phyloP scores from a whole-genome alignment of 2,888 invertebrate genomes.

The Athalia cordata region DNA sequence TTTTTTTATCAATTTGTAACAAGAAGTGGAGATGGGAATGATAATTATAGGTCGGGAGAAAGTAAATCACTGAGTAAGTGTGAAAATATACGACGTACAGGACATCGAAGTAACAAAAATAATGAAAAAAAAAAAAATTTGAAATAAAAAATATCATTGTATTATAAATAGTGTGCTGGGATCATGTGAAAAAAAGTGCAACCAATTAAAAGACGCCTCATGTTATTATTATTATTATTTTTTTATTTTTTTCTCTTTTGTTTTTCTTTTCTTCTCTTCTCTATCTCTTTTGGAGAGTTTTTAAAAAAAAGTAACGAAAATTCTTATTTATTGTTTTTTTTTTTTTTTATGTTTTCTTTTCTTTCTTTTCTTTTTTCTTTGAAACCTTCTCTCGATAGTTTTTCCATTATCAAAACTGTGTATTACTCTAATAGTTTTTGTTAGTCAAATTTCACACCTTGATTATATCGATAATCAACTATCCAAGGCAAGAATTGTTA shows the following conservation, averaged over 20 bases:
- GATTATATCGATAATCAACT: constrained; percentile 30
- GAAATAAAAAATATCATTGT: not conserved
- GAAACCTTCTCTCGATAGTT: not conserved
- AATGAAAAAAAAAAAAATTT: not conserved
- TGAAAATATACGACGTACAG: too few relatives aligned
- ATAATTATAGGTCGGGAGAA: too few relatives aligned
- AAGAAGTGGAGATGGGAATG: too few relatives aligned
- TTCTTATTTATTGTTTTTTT: constrained; percentile 2
- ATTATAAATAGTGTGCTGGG: not conserved
- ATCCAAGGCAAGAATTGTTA: constrained; percentile 16
- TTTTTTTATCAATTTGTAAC: too few relatives aligned
- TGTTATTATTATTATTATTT: constrained; percentile 47
- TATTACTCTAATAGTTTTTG: constrained; percentile 26
- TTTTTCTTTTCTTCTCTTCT: constrained; percentile 37
- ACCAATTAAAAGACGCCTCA: constrained; percentile 52
- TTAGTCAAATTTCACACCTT: constrained; percentile 35
- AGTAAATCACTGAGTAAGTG: too few relatives aligned
- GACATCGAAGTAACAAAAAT: too few relatives aligned
- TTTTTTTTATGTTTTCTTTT: not conserved
- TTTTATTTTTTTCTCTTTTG: constrained; percentile 50
- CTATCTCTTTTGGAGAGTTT: constrained; percentile 8
- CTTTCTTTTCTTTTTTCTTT: constrained; percentile 7
- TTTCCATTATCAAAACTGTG: constrained; percentile 17
- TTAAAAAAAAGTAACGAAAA: constrained; percentile 33
- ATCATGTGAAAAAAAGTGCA: constrained; percentile 36